Base-by-base conservation (phyloP, 2,888 invertebrate genomes). In the Rambutsinella grinnellia region DNA sequence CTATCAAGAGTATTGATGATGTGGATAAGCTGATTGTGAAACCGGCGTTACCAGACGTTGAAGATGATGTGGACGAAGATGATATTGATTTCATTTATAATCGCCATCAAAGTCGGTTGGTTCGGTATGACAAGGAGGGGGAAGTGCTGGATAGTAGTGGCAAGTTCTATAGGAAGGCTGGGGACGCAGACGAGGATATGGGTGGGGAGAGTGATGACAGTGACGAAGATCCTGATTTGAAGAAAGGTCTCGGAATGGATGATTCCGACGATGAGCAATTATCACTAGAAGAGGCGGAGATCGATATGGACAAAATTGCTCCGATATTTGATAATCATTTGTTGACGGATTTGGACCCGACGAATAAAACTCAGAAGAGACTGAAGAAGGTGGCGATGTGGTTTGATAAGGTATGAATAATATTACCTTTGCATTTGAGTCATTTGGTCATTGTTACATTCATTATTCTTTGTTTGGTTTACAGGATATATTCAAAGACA, bases 341-440 rank as follows among this genome's bases (percentile, higher is more conserved):
- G 0, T 89, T 95, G 28, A 94, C 93, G 8, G 94, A 95, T 84
- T 88, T 95, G 53, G 95, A 95, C 85, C 89, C 91, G 72, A 90
- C 93, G 2, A 92, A 93, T 80, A 92, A 92, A 79, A 90, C 92
- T 63, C 90, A 92, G 3, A 93, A 91, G 83, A 90, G 92, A 19
- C 89, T 91, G 17, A 91, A 92, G 84, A 94, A 94, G 86, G 95
- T 95, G 0, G 91, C 94, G 84, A 87, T 94, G 36, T 96, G 96
- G 95, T 94, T 94, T 87, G 92, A 95, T 85, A 93, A 94, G 85
- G 87, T 87, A 78, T 13, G 5, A 49, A 3, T 17, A 49, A 15
- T 19, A 19, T 49, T 17, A 49, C n/a, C n/a, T 5, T 19, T 54
- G n/a, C n/a, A 36, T 36, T 36, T 36, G 36, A n/a, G 5, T 36